Evolutionary conservation across 2,888 invertebrate species (phyloP), one percentile per base, ranked within the genome.

Genomic region (Drepanosiphum platanoidis): DNA sequence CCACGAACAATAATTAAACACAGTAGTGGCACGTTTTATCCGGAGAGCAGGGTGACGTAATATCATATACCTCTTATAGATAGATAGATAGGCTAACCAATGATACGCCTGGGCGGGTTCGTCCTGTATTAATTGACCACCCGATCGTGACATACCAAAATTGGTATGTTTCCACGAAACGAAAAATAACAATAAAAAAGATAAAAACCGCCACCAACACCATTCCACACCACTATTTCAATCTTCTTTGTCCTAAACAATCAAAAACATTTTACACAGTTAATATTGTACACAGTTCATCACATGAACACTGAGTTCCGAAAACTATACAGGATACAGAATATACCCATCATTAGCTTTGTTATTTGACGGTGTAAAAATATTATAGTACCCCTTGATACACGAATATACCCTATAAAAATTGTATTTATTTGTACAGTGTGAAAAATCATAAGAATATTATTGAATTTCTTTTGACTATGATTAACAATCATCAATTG

Each of bases 121-220:
- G 83, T 83, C 66, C 66, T 83, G 83, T 46, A 75, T 74, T 75
- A 30, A 58, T 81, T 81, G 80, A 81, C 80, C 70, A 58, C 58
- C 70, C 70, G 80, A 71, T 81, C 75, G 74, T 83, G 82, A 82
- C 82, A 61, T 34, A 74, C 72, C 36, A 27, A 71, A 81, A 81
- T 70, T 46, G 46, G 13, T 52, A 18, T 52, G 52, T 64, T 64
- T 61, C 30, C 64, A 64, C 64, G 30, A 64, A 64, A 64, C 13
- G 30, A 64, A 64, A 27, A 27, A n/a, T 1, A n/a, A 22, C n/a
- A 7, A 61, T 4, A 61, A 46, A 46, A 52, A 18, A 52, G 0
- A 2, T 18, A 52, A 52, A 52, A 52, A 52, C 18, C 52, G 3
- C 22, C 27, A 61, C 61, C 13, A 42, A 61, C n/a, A 61, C 1